Percentiles rank a stretch among this genome's conserved stretches.
Evolutionary conservation across 2,888 invertebrate genomes (phyloP).

Genomic region (Elgonia sp.): DNA sequence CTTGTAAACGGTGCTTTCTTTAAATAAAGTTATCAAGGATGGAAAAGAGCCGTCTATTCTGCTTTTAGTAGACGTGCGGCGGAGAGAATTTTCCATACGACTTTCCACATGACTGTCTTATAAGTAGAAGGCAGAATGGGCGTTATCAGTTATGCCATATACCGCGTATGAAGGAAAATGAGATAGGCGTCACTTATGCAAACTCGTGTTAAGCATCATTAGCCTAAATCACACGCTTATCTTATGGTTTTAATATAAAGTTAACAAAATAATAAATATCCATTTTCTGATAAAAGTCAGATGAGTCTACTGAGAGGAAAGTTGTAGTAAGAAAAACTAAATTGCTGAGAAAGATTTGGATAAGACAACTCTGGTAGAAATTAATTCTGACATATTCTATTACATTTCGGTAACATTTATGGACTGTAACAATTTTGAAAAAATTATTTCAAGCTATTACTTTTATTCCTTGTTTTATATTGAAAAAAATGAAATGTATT

Average conservation of each 20-base stretch:
- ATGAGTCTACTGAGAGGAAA: neutral
- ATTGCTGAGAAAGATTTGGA: no score
- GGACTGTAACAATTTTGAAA: no score
- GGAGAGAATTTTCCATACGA: constrained; percentile 50
- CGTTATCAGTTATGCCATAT: constrained; percentile 60
- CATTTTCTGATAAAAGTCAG: constrained; percentile 6
- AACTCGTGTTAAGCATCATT: constrained; percentile 55
- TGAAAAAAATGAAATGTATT: no score
- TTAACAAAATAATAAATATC: constrained; percentile 47
- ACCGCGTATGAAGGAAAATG: constrained; percentile 59
- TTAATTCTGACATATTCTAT: no score
- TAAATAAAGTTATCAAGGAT: constrained; percentile 33
- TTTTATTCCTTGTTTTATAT: no score
- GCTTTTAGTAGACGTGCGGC: constrained; percentile 25
- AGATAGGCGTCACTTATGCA: constrained; percentile 60
- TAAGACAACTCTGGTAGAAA: no score
- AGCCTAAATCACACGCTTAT: constrained; percentile 38
- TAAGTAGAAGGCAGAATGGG: constrained; percentile 39
- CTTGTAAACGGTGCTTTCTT: constrained; percentile 16
- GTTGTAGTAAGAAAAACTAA: no score
- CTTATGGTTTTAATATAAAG: constrained; percentile 46
- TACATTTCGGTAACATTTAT: no score
- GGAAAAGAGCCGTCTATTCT: constrained; percentile 24
- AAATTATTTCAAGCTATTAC: no score
- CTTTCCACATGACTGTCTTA: constrained; percentile 57